Conservation (phyloP, 37 sponge, comb jelly and placozoan genomes). For the Aplysina aerophoba region DNA sequence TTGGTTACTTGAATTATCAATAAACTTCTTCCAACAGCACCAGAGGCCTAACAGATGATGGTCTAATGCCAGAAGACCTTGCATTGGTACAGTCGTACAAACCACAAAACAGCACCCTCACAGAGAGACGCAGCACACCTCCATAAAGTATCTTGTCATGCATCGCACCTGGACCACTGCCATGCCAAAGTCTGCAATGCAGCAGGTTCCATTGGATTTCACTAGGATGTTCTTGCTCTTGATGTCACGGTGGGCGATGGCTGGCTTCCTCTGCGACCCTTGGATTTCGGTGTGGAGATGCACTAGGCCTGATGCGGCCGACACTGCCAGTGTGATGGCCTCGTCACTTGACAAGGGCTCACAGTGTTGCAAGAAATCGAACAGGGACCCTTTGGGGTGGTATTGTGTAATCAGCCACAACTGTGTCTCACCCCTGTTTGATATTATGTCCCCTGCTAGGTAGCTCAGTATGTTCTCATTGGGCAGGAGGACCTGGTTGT, state of each 20-base stretch:
- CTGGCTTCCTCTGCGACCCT: constrained; percentile 70
- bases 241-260: constrained; percentile 94
- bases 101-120: too few species aligned
- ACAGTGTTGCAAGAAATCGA: constrained; percentile 49
- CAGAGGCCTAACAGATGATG: too few species aligned
- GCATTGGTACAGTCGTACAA: too few species aligned
- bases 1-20: too few species aligned
- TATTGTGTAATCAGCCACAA: constrained; percentile 90
- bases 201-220: constrained; percentile 77
- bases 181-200: constrained; percentile 93
- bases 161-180: constrained; percentile 53
- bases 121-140: too few species aligned
- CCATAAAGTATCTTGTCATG: too few species aligned
- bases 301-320: constrained; percentile 67
- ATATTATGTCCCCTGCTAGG: constrained; percentile 59
- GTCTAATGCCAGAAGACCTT: too few species aligned
- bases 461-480: constrained; percentile 83
- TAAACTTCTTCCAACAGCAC: too few species aligned
- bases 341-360: constrained; percentile 44
- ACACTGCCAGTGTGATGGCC: constrained; percentile 37
- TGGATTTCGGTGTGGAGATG: constrained; percentile 80
- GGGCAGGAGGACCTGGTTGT: constrained; percentile 65
- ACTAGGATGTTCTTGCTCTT: constrained; percentile 95
- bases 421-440: constrained; percentile 69
- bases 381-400: constrained; percentile 80